phyloP scores from a whole-genome alignment of 2,797 vertebrate species.

The Trachurus trachurus region DNA sequence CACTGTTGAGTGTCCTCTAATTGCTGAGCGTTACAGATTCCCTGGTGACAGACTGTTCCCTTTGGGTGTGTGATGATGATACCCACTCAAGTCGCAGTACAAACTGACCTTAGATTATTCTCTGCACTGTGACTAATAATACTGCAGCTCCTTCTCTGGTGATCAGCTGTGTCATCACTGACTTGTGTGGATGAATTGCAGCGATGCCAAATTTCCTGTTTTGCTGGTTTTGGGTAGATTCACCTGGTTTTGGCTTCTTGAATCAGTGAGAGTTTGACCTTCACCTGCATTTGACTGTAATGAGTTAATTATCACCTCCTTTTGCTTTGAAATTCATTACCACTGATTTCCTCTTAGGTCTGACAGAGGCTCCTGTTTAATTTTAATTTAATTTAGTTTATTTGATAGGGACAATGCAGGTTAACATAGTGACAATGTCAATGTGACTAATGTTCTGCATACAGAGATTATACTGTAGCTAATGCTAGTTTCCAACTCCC shows the following conservation, averaged over 20 bases:
- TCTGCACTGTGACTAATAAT: slow-evolving; percentile 1
- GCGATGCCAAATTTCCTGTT: not conserved
- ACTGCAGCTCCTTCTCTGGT: not conserved
- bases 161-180: not conserved
- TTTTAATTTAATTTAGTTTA: no score
- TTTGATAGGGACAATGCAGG: no score
- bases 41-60: slow-evolving; percentile 36
- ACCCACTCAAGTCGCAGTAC: slow-evolving; percentile 37
- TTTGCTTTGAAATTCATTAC: slow-evolving; percentile 29
- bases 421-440: no score
- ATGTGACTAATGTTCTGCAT: no score
- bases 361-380: not conserved
- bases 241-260: not conserved
- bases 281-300: slow-evolving; percentile 30
- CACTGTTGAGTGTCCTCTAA: not conserved
- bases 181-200: not conserved
- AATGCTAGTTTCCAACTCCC: no score
- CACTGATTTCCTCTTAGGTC: not conserved
- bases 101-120: slow-evolving; percentile 45
- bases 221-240: not conserved
- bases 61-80: slow-evolving; percentile 22
- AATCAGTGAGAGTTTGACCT: slow-evolving; percentile 31
- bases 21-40: slow-evolving; percentile 27
- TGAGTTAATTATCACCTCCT: slow-evolving; percentile 58
- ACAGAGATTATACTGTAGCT: no score